Evolutionary conservation across 2,113 vertebrate genomes (phyloP), one percentile per base, ranked within the genome.

Genomic region (Silurus asotus): DNA sequence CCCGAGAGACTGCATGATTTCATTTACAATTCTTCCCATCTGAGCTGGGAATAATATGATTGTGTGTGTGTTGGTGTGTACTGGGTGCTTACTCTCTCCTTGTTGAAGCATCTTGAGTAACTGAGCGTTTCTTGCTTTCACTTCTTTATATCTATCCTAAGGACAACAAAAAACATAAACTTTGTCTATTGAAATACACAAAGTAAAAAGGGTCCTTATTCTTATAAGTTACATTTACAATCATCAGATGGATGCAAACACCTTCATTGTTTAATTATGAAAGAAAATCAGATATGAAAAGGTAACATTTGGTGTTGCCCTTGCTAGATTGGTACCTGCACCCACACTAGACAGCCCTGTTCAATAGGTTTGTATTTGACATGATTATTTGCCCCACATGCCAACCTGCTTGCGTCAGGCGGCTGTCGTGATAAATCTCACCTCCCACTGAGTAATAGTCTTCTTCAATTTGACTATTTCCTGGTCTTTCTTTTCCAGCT

Each of bases 401-500:
- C 19, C 17, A 14, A 51, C 19, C 19, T 6, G 8, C 3, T 49
- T 10, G 19, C 20, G 45, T 53, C 49, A n/a, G 4, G 20, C 19
- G 37, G 1, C 13, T 2, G 20, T 14, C 8, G 19, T 6, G 2
- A 8, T 65, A 2, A 37, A 19, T 79, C 96, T 87, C 89, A 98
- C 97, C 96, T 98, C 96, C 96, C 97, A 97, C 53, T 96, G 94
- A 88, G 93, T 93, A 87, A 98, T 94, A 79, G 91, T 93, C 90
- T 92, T 96, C 93, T 96, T 98, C 83, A 98, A 88, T 88, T 96
- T 95, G 61, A 94, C 91, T n/a, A 97, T 97, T 94, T 99, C 96
- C 89, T 92, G 88, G 89, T 98, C 97, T 94, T 98, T 99, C 93
- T 96, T 97, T 94, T 97, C 96, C 91, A 98, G 93, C 79, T 97